Base-by-base conservation (phyloP, 2,888 invertebrate genomes). In the Dolichopus griseipennis region DNA sequence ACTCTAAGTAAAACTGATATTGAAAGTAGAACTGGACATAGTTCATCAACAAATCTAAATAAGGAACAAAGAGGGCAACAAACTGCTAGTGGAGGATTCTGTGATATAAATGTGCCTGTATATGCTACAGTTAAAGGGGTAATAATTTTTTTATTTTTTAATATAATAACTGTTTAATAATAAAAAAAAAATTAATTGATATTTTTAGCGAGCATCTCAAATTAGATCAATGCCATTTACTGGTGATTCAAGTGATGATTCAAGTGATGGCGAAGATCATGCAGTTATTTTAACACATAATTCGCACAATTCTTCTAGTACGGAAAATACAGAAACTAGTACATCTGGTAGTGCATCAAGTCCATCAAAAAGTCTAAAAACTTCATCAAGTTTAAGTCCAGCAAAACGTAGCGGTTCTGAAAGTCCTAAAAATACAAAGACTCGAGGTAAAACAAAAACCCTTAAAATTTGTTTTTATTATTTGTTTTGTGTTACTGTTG, bases 51-150 rank as follows among this genome's bases (percentile, higher is more conserved):
- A 41, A 20, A 33, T 41, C 12, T 41, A 41, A 20, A 33, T 41
- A 41, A 21, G 6, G 67, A 72, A 65, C 22, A 69, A 18, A 74
- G 79, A 66, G 77, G 79, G 67, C 77, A 79, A 71, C 81, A 81
- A 77, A 81, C 81, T 66, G 80, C 80, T 76, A 88, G 89, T 69
- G 91, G 90, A 75, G 92, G 92, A 75, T 93, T 93, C 82, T 92
- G 92, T 83, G 92, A 93, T 82, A 92, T 93, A 77, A 91, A 92
- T 70, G 93, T 96, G 74, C 97, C 96, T 68, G 96, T 97, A 34
- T 97, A 95, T 82, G 95, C 97, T 67, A 95, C 95, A 66, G 93
- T 97, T 62, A 96, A 96, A 85, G 97, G 94, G 83, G 91, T 91
- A 74, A 82, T 84, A 79, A 41, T 15, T 33, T 12, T 33, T 61